Conservation (phyloP, 2,113 vertebrate species). For the Thamnaconus septentrionalis region DNA sequence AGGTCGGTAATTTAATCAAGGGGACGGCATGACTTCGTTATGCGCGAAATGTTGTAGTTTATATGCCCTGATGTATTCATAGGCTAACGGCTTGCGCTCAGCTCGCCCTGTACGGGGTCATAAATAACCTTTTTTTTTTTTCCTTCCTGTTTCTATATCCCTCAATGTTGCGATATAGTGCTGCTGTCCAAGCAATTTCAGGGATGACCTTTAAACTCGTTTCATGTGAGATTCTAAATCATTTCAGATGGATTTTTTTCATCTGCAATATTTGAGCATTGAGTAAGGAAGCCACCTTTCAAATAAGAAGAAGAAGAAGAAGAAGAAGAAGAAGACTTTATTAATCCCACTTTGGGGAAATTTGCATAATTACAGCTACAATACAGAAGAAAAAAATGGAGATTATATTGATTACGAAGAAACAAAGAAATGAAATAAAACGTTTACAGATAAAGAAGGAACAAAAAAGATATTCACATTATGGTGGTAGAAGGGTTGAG, state of each 20-base stretch:
- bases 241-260: constrained; percentile 22
- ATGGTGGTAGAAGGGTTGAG: too few relatives aligned
- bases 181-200: constrained; percentile 32
- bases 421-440: too few relatives aligned
- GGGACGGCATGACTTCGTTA: constrained; percentile 56
- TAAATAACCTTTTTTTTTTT: constrained; percentile 62
- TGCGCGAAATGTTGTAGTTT: constrained; percentile 49
- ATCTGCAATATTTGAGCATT: not conserved
- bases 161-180: constrained; percentile 38
- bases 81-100: constrained; percentile 21
- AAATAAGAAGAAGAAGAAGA: too few relatives aligned
- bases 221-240: constrained; percentile 14
- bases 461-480: too few relatives aligned
- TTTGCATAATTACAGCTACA: too few relatives aligned
- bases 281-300: too few relatives aligned
- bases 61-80: constrained; percentile 54
- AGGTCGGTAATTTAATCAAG: constrained; percentile 62
- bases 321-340: too few relatives aligned
- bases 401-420: too few relatives aligned
- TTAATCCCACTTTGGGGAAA: too few relatives aligned
- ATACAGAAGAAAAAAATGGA: too few relatives aligned
- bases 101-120: constrained; percentile 45
- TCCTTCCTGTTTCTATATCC: constrained; percentile 52
- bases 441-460: too few relatives aligned
- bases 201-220: constrained; percentile 48